These are phyloP conservation scores for Thamnophis sirtalis DNA, from an alignment of 2,113 vertebrate species.

Conservation along the genomic window DNA sequence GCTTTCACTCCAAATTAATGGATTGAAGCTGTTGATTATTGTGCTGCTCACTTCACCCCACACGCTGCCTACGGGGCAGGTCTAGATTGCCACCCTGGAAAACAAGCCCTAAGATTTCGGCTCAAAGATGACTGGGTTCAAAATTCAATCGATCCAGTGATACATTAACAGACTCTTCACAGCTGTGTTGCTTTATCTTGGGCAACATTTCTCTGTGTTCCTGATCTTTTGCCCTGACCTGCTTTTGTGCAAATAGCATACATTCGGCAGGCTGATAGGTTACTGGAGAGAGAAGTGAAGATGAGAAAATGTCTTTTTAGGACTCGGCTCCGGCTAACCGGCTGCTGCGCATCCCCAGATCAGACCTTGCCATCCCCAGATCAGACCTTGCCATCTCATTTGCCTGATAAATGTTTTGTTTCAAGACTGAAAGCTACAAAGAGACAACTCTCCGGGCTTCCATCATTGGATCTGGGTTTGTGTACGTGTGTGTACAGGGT, in stretches of 20 bases:
- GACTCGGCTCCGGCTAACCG: too few species aligned
- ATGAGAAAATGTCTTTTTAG: not conserved
- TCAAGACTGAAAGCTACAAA: not conserved
- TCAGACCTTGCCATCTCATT: not conserved
- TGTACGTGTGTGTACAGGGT: not conserved
- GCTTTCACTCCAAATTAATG: not conserved
- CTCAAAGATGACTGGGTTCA: constrained; percentile 39
- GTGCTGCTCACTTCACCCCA: not conserved
- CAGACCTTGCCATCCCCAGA: not conserved
- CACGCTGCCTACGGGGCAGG: not conserved
- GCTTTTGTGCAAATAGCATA: constrained; percentile 33
- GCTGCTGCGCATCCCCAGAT: not conserved
- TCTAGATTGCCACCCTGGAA: constrained; percentile 17
- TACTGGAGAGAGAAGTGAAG: not conserved
- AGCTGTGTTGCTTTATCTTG: constrained; percentile 56
- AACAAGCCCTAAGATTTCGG: not conserved
- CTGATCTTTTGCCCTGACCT: constrained; percentile 1
- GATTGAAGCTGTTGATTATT: not conserved
- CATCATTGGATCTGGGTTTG: not conserved
- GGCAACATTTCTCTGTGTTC: constrained; percentile 26
- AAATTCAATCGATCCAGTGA: constrained; percentile 46
- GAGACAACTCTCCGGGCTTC: not conserved
- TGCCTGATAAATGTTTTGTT: not conserved
- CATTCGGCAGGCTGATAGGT: not conserved
- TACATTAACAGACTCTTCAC: constrained; percentile 56